phyloP scores from a whole-genome alignment of 2,113 vertebrate genomes.

The Coturnix japonica region DNA sequence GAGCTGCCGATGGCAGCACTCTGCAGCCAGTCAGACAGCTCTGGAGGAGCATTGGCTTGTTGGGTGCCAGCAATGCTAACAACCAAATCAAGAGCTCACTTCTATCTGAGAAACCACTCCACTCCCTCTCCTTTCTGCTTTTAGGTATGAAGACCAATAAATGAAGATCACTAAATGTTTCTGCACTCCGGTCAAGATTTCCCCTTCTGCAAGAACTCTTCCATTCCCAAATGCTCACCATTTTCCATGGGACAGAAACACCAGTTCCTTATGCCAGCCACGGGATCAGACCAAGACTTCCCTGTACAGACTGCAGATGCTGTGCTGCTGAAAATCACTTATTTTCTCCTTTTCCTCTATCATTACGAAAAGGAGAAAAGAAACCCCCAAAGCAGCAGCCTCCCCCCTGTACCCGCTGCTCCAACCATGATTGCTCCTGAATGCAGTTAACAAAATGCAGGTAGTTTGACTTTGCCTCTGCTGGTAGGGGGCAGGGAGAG shows the following conservation, averaged over 20 bases:
- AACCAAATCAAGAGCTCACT: not conserved
- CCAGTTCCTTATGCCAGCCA: not conserved
- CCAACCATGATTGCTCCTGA: not conserved
- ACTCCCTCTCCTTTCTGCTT: not conserved
- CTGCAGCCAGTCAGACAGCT: not conserved
- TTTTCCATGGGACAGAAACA: accelerated
- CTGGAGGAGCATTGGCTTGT: not conserved
- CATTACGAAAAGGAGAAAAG: too few species aligned
- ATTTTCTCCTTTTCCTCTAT: too few species aligned
- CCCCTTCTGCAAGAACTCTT: not conserved
- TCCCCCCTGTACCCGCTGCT: not conserved
- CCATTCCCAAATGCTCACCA: not conserved
- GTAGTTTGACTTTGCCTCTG: not conserved
- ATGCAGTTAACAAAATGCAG: accelerated
- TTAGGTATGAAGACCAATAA: not conserved
- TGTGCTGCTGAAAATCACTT: not conserved
- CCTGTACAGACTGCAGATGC: not conserved
- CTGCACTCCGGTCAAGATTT: not conserved
- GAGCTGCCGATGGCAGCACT: not conserved
- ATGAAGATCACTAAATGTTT: not conserved
- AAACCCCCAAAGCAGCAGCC: not conserved
- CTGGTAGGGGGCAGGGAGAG: not conserved
- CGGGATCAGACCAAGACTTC: not conserved
- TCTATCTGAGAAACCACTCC: not conserved
- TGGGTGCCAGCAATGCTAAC: not conserved